Base-by-base conservation (phyloP, 2,113 vertebrate species). In the Melozone crissalis region DNA sequence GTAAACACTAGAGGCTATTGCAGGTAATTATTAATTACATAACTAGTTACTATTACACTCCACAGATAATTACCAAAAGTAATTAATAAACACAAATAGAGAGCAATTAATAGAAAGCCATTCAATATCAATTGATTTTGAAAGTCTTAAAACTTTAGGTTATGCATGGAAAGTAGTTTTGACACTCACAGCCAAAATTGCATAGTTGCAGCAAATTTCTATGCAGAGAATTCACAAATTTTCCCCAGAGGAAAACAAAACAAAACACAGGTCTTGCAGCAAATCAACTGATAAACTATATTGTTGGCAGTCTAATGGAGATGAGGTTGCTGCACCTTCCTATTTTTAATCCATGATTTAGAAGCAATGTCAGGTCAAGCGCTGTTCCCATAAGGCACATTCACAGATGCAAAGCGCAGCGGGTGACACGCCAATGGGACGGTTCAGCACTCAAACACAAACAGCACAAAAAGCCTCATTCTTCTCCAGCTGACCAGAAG, bases 371-470 rank as follows among this genome's bases (percentile, higher is more conserved):
- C 49, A 69, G 59, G 77, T 49, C 33, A 27, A 63, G 35, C 2
- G 0, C 28, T 41, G 31, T 8, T 89, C 63, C 67, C 58, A 76
- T 27, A 15, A 87, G 59, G 58, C 20, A 54, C 3, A 4, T 2
- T n/a, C n/a, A 58, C 28, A 54, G n/a, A 62, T 9, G 15, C 27
- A 62, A 23, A 18, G 65, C 0, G 0, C 41, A 43, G 35, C 0
- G 0, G 26, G 30, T 13, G 13, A 65, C 41, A 51, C 44, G 18
- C 12, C 8, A 21, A 37, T 7, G 77, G 46, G 37, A 84, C 9
- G 6, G 37, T 22, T 61, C 33, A 35, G 30, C 8, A 33, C 46
- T 44, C 19, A 33, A 87, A 73, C 27, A 69, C 26, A n/a, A 49
- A 73, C 12, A 33, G 46, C 33, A 55, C 21, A 27, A 59, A 46